Evolutionary conservation across 2,888 invertebrate genomes (phyloP), one percentile per base, ranked within the genome.

Genomic region (Sipha maydis): DNA sequence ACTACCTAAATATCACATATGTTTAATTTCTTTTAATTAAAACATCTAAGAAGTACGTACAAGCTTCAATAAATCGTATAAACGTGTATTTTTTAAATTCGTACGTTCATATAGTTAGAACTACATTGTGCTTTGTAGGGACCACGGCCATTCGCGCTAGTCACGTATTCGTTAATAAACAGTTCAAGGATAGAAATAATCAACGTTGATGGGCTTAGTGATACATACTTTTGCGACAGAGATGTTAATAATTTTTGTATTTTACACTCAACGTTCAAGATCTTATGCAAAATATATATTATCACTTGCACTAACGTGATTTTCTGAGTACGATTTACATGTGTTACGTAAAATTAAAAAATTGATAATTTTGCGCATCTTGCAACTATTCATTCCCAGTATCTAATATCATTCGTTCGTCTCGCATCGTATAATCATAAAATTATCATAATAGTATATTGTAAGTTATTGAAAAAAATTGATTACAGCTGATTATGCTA

Each of bases 141-240:
- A 41, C 38, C 25, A 41, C 41, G 38, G 31, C 31, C 41, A 41
- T 31, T 5, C 25, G 21, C 9, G 75, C 76, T 76, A 21, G 76
- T 76, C 76, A 34, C 38, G 41, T 38, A 38, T 73, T 38, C 76
- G 38, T 41, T 41, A 31, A 48, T 76, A 76, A 76, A 25, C 76
- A 76, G 41, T 76, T 76, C 76, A 76, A 76, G 76, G 76, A 76
- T 76, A 25, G 21, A 76, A 21, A 41, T 76, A 38, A 76, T 41
- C 38, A 76, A 76, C 38, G 21, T 76, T 61, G 61, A 61, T 25
- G 25, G 25, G 61, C 61, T 61, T 19, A 61, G 25, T 21, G 9
- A 21, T 61, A 61, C 19, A 61, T 25, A 4, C 21, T 61, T 61
- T 61, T 61, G 61, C 61, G 5, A 7, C 5, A 25, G 61, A 21